A percentile compares a stretch with the other conserved stretches of the same genome.
These are phyloP conservation scores for Griposia aprilina DNA, from an alignment of 2,888 invertebrate genomes.

Conservation along the genomic window DNA sequence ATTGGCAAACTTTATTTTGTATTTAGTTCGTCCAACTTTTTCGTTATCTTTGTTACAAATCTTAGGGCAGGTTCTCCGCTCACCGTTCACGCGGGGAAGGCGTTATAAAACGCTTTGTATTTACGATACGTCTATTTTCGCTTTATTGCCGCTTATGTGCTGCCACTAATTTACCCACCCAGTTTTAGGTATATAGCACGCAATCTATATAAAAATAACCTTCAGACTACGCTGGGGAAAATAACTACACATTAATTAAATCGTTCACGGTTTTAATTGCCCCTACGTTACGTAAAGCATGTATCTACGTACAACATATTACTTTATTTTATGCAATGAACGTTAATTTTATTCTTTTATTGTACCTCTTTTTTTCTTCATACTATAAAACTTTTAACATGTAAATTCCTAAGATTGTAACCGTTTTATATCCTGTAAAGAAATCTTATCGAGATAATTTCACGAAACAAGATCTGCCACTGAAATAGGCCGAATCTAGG, in stretches of 20 bases:
- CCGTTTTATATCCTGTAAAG: constrained; percentile 43
- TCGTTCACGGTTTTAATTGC: constrained; percentile 70
- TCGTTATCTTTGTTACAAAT: constrained; percentile 75
- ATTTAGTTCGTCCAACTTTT: constrained; percentile 73
- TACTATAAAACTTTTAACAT: constrained; percentile 41
- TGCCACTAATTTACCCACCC: constrained; percentile 74
- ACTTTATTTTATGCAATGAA: constrained; percentile 31
- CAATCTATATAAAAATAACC: constrained; percentile 73
- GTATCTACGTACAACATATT: constrained; percentile 42
- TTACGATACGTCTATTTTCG: constrained; percentile 81
- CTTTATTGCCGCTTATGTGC: constrained; percentile 78
- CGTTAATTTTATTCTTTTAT: constrained; percentile 23
- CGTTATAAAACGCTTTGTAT: constrained; percentile 80
- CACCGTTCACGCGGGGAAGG: constrained; percentile 70
- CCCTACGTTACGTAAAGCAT: constrained; percentile 50
- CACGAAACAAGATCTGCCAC: constrained; percentile 61
- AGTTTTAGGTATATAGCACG: constrained; percentile 73
- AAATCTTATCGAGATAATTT: constrained; percentile 57
- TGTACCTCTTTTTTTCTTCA: neutral
- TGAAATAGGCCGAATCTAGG: constrained; percentile 71
- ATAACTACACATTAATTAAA: constrained; percentile 66
- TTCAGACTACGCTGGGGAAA: constrained; percentile 65
- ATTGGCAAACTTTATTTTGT: constrained; percentile 64
- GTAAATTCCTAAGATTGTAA: constrained; percentile 42
- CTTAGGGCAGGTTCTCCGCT: constrained; percentile 71